phyloP scores from a whole-genome alignment of 2,797 vertebrate species.

The Sternarchorhynchus goeldii region DNA sequence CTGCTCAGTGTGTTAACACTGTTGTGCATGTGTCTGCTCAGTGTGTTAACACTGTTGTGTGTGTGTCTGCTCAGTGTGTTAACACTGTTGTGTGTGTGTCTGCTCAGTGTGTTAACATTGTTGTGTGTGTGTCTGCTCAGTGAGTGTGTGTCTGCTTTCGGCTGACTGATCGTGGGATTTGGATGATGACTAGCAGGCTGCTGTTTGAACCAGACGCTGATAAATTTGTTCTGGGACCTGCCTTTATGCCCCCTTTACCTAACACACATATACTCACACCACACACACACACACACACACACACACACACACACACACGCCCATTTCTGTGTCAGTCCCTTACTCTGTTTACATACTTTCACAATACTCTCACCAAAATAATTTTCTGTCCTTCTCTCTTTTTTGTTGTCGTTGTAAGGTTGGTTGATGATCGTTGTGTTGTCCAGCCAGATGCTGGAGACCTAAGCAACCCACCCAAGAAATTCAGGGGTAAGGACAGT shows the following conservation, averaged over 20 bases:
- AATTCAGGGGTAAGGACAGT: conserved; percentile 89
- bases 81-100: neutral
- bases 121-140: neutral
- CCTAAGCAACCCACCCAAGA: conserved; percentile 97
- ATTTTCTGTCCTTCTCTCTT: neutral
- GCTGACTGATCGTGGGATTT: conserved; percentile 68
- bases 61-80: neutral
- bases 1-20: conserved; percentile 13
- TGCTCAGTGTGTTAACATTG: conserved; percentile 10
- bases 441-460: conserved; percentile 97
- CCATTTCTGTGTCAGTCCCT: neutral
- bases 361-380: neutral
- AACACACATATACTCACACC: conserved; percentile 20
- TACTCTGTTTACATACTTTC: neutral
- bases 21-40: neutral
- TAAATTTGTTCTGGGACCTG: conserved; percentile 66
- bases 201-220: conserved; percentile 70
- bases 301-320: conserved; percentile 3
- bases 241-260: neutral
- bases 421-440: conserved; percentile 97
- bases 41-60: neutral
- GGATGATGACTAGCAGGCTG: conserved; percentile 65
- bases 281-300: neutral
- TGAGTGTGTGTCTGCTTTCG: conserved; percentile 12
- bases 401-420: conserved; percentile 71